phyloP scores from a whole-genome alignment of 2,797 vertebrate species.

The Notolepis coatsorum region DNA sequence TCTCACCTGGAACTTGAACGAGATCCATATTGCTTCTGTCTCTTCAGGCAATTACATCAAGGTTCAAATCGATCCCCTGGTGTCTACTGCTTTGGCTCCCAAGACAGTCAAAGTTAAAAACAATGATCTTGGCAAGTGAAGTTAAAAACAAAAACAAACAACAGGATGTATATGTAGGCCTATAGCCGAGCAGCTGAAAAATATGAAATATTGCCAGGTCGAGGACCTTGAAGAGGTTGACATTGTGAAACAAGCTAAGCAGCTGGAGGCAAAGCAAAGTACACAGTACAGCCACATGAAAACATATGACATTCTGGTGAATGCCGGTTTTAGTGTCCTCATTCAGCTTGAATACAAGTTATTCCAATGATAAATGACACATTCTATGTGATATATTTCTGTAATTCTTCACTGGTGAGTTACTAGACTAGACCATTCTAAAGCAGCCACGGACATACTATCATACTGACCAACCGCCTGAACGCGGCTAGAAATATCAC shows the following conservation, averaged over 20 bases:
- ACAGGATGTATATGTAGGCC: no score
- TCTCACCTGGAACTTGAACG: no score
- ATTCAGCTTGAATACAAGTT: not conserved
- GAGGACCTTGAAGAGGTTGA: no score
- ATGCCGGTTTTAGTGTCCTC: not conserved
- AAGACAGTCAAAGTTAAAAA: no score
- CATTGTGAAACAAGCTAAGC: conserved; percentile 67
- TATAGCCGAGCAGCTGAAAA: no score
- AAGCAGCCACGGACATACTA: no score
- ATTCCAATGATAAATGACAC: not conserved
- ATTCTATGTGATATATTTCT: not conserved
- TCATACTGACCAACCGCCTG: not conserved
- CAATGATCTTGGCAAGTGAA: conserved; percentile 68
- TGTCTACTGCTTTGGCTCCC: conserved; percentile 41
- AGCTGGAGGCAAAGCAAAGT: conserved; percentile 44
- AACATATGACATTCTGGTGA: conserved; percentile 19
- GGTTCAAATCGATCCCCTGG: conserved; percentile 38
- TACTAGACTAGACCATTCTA: no score
- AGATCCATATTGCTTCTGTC: no score
- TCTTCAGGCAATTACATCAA: conserved; percentile 52
- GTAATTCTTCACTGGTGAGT: not conserved
- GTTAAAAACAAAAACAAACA: no score
- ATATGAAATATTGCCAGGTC: no score
- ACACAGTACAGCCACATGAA: conserved; percentile 11
- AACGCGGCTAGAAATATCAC: no score